These are phyloP conservation scores for Chymomyza amoena DNA, from an alignment of 2,888 invertebrate genomes.

Conservation along the genomic window DNA sequence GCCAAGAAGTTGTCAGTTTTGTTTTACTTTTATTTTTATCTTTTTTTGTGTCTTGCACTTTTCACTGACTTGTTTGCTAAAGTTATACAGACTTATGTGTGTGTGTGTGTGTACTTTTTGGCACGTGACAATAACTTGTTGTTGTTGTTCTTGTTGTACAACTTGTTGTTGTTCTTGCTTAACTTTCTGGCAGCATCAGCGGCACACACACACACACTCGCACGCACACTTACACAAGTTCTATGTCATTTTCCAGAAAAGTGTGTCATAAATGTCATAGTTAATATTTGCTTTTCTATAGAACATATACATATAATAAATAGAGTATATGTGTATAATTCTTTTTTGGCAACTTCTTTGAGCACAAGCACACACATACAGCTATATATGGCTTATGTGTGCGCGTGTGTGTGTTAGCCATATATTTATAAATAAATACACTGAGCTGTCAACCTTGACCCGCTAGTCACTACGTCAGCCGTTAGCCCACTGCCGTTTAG, in stretches of 20 bases:
- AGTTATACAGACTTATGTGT: conserved; percentile 54
- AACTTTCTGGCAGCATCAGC: conserved; percentile 1
- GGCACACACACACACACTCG: not conserved
- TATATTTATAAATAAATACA: conserved; percentile 52
- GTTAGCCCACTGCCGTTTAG: conserved; percentile 6
- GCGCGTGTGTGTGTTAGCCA: conserved; percentile 18
- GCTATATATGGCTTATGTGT: not conserved
- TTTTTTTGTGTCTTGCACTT: conserved; percentile 41
- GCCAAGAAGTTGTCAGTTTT: conserved; percentile 33
- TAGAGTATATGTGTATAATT: not conserved
- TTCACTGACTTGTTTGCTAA: conserved; percentile 50
- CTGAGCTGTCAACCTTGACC: conserved; percentile 63
- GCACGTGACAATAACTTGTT: conserved; percentile 71
- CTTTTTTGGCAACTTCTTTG: conserved; percentile 45
- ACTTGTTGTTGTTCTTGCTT: not conserved
- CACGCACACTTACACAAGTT: conserved; percentile 18
- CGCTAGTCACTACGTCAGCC: conserved; percentile 44
- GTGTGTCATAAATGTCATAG: conserved; percentile 70
- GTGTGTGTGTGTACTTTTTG: conserved; percentile 59
- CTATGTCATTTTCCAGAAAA: conserved; percentile 53
- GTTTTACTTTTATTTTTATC: conserved; percentile 1
- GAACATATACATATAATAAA: not conserved
- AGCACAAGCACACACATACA: conserved; percentile 12
- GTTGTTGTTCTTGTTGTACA: conserved; percentile 24
- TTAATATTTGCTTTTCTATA: conserved; percentile 60